phyloP scores from a whole-genome alignment of 1,140 invertebrate species.

The Luehdorfia chinensis region DNA sequence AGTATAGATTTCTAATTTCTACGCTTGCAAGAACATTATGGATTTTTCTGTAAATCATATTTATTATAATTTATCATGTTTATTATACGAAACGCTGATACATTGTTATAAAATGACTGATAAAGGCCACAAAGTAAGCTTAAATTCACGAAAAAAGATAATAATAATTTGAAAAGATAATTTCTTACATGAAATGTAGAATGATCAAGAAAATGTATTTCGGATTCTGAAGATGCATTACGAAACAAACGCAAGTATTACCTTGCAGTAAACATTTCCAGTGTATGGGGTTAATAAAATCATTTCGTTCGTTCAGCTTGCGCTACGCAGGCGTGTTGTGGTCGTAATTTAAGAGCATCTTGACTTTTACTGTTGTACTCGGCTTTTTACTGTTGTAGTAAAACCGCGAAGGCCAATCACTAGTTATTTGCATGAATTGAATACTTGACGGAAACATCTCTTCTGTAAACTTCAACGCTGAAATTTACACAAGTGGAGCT shows the following conservation, averaged over 20 bases:
- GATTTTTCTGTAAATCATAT: too few species aligned
- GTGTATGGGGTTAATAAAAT: conserved; percentile 59
- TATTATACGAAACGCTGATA: too few species aligned
- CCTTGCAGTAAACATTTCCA: conserved; percentile 39
- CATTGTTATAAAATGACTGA: too few species aligned
- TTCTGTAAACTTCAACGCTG: conserved; percentile 21
- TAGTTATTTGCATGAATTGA: conserved; percentile 49
- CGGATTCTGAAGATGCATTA: conserved; percentile 29
- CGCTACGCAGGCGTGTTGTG: conserved; percentile 37
- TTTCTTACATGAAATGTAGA: not conserved
- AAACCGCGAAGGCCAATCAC: conserved; percentile 52
- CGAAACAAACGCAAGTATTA: conserved; percentile 21
- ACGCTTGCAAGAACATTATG: too few species aligned
- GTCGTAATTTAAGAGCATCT: conserved; percentile 48
- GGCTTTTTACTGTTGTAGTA: conserved; percentile 62
- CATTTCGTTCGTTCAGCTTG: conserved; percentile 42
- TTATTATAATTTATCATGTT: too few species aligned
- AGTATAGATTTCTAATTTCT: too few species aligned
- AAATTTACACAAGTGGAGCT: conserved; percentile 1
- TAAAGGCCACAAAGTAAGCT: too few species aligned
- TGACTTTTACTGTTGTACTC: conserved; percentile 66
- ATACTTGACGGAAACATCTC: conserved; percentile 30
- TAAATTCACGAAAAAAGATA: too few species aligned
- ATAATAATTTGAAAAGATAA: too few species aligned
- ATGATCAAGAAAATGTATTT: conserved; percentile 2